A percentile compares a stretch with the other conserved stretches of the same genome.
These are phyloP conservation scores for Netelia virgata DNA, from an alignment of 2,888 invertebrate genomes.

Conservation along the genomic window DNA sequence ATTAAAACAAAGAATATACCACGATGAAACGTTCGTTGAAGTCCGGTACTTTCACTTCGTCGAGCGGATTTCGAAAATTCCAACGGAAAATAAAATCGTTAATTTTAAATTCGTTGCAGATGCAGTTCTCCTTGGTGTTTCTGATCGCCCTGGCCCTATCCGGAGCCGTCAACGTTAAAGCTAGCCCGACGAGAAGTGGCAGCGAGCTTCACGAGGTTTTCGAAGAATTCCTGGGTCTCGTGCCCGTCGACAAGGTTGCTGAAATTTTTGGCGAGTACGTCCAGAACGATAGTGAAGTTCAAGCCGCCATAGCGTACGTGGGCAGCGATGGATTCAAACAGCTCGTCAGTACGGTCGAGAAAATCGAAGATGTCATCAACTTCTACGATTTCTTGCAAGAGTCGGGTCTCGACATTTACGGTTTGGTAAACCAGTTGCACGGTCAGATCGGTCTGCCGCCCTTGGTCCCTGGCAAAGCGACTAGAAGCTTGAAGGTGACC, in stretches of 20 bases:
- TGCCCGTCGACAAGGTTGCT: constrained; percentile 40
- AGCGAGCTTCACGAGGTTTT: constrained; percentile 61
- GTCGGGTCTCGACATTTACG: constrained; percentile 66
- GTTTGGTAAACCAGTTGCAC: constrained; percentile 61
- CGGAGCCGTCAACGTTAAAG: constrained; percentile 57
- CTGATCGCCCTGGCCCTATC: constrained; percentile 68
- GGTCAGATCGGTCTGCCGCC: constrained; percentile 56
- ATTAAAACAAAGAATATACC: background rate
- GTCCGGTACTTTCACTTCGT: too few relatives aligned
- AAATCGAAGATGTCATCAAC: constrained; percentile 64
- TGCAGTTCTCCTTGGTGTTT: constrained; percentile 71
- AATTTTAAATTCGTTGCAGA: constrained; percentile 50
- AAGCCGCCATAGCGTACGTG: constrained; percentile 67
- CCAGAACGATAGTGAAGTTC: constrained; percentile 61
- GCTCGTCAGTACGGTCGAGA: constrained; percentile 59
- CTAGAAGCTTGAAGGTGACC: constrained; percentile 27
- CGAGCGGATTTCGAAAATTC: too few relatives aligned
- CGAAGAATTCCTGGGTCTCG: constrained; percentile 65
- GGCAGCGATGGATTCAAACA: constrained; percentile 67
- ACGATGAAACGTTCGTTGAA: too few relatives aligned
- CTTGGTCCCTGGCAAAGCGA: background rate
- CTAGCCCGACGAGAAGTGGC: constrained; percentile 53
- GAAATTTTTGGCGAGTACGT: constrained; percentile 51
- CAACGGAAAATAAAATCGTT: background rate
- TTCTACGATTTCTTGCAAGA: constrained; percentile 64